phyloP scores from a whole-genome alignment of 2,113 vertebrate species.

The Anoura caudifer region DNA sequence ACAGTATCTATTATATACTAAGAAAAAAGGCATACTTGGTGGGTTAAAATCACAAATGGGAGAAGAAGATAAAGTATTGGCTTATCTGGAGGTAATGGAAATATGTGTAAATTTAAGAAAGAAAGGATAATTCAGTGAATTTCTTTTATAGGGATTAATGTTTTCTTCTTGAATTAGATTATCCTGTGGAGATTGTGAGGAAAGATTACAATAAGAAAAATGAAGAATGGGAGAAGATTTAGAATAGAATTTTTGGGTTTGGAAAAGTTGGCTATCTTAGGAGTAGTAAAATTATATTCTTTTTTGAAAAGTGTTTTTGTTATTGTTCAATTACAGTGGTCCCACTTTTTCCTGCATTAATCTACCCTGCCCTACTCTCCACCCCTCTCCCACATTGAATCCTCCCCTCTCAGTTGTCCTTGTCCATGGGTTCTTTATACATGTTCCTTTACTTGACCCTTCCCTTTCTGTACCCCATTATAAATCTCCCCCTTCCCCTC shows the following conservation, averaged over 20 bases:
- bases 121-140: neutral
- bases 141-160: neutral
- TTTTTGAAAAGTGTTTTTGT: no score
- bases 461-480: no score
- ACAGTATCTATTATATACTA: neutral
- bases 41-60: neutral
- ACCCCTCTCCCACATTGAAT: no score
- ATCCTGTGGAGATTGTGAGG: neutral
- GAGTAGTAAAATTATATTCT: conserved; percentile 2
- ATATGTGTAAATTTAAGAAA: neutral
- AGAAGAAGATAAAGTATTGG: neutral
- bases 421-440: no score
- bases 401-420: no score
- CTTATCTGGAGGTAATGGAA: neutral
- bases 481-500: no score
- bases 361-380: no score
- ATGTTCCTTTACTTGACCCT: no score
- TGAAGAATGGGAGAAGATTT: neutral
- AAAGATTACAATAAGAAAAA: neutral
- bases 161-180: neutral
- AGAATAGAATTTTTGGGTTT: neutral
- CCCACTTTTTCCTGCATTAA: no score
- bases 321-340: no score
- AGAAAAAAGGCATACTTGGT: neutral
- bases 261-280: neutral